Evolutionary conservation across 1,140 invertebrate species (phyloP), one percentile per base, ranked within the genome.

Genomic region (Helicoverpa zea): DNA sequence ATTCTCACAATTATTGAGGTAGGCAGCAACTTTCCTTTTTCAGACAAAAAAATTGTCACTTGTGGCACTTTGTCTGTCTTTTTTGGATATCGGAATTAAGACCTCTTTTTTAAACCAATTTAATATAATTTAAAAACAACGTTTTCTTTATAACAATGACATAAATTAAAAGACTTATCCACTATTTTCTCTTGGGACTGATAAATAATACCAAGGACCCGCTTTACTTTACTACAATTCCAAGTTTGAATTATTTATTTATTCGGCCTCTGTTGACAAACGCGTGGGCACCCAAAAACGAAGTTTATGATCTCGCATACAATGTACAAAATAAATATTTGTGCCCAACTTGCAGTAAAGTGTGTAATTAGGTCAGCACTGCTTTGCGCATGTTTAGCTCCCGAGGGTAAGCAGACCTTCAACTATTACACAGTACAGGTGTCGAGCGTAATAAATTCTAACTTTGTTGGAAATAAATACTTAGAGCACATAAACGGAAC

Each of bases 311-410:
- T 30, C 59, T 18, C 12, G 29, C 59, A 63, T 29, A 72, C 68
- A n/a, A 43, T 43, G n/a, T 16, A 64, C 63, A n/a, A 9, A 47
- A 64, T 16, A 64, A 54, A 30, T 72, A 54, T 72, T 54, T 29
- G 23, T 63, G 10, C 59, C 13, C 9, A 23, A 30, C 49, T 43
- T 52, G 68, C 14, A 54, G 9, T 51, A 47, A n/a, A 51, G 13
- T 70, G 49, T 70, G 66, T 70, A 70, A 52, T 72, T 54, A 72
- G 68, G 68, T 72, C 49, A 72, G 3, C 23, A 72, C 47, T n/a
- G 49, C 13, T 66, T 66, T 70, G 66, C 49, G 12, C 43, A 7
- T 54, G 18, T 16, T 68, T 61, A 7, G 14, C 7, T 64, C 63
- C 68, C 18, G 11, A 9, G 18, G 49, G 68, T 18, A 30, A 54